Conservation (phyloP, 2,888 invertebrate genomes). For the Metacarcinus magister region DNA sequence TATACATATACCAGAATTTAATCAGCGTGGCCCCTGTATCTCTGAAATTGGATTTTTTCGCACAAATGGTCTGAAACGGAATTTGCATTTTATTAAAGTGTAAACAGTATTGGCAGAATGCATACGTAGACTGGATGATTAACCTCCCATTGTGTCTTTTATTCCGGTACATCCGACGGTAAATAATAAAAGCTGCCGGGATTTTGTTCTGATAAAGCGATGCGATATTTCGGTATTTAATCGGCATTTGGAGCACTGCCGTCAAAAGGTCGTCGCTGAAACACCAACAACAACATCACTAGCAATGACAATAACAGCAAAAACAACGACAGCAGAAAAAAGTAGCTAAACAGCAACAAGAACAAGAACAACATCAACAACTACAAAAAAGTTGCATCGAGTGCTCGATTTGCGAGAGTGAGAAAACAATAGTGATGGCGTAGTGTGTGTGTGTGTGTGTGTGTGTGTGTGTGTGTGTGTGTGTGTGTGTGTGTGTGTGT, state of each 20-base stretch:
- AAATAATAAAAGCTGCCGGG: constrained; percentile 13
- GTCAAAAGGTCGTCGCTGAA: neutral
- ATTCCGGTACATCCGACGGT: constrained; percentile 52
- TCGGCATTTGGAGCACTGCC: neutral
- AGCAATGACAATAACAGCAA: neutral
- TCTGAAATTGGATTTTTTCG: constrained; percentile 39
- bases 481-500: neutral
- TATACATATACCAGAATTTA: constrained; percentile 11
- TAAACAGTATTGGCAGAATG: constrained; percentile 50
- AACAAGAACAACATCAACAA: neutral
- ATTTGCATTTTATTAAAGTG: constrained; percentile 64
- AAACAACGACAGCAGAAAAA: neutral
- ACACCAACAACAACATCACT: neutral
- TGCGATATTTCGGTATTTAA: constrained; percentile 8
- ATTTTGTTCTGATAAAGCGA: constrained; percentile 36
- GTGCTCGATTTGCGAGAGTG: neutral
- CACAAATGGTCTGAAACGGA: constrained; percentile 46
- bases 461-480: neutral
- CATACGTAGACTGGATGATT: constrained; percentile 54
- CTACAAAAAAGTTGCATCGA: neutral
- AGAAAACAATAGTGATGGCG: neutral
- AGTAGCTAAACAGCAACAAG: neutral
- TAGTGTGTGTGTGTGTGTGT: neutral
- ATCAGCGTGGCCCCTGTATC: neutral
- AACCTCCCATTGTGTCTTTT: constrained; percentile 59